Evolutionary conservation across 2,113 vertebrate species (phyloP).

Genomic region (Platanista minor): DNA sequence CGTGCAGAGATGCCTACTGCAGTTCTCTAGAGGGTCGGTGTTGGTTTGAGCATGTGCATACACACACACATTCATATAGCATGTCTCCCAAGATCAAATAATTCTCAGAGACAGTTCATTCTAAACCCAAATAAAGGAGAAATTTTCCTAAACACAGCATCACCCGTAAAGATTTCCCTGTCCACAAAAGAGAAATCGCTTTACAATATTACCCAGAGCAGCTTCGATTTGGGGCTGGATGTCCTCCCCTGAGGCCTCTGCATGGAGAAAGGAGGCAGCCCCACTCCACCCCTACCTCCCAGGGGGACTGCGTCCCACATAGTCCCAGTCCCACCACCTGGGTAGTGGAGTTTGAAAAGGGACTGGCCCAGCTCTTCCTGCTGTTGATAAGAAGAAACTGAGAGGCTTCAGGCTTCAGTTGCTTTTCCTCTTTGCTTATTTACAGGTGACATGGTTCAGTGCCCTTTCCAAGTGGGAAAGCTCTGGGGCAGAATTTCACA

Average conservation of each 20-base stretch:
- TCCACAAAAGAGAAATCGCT: background rate
- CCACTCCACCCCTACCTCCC: background rate
- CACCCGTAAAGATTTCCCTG: background rate
- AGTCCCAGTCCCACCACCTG: background rate
- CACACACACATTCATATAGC: background rate
- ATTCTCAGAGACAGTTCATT: background rate
- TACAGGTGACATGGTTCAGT: background rate
- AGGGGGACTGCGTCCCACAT: background rate
- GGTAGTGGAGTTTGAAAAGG: background rate
- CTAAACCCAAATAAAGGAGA: background rate
- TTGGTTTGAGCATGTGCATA: background rate
- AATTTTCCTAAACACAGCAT: background rate
- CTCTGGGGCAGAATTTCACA: background rate
- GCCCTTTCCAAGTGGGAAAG: background rate
- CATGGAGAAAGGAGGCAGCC: background rate
- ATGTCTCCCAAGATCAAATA: background rate
- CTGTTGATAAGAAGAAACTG: background rate
- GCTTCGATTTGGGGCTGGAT: background rate
- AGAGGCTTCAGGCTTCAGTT: background rate
- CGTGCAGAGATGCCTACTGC: background rate
- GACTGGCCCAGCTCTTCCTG: background rate
- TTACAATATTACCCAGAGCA: background rate
- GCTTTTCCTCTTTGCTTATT: background rate
- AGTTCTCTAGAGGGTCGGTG: background rate
- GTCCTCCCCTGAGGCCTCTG: background rate